Percentiles rank a stretch among this genome's conserved stretches.
Conservation (phyloP, 2,797 vertebrate species). For the Phataginus tetradactyla region DNA sequence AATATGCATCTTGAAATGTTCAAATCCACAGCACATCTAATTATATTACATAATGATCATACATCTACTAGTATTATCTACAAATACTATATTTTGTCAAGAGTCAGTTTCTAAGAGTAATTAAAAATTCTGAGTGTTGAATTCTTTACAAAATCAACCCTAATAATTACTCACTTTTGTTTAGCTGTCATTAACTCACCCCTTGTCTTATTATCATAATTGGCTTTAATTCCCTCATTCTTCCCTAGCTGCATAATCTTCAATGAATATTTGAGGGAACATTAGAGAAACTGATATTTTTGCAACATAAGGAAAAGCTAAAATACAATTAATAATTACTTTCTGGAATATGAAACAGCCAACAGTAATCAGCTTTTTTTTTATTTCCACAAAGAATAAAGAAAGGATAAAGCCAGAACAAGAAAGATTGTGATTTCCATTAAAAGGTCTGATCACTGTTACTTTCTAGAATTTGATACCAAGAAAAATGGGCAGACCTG, state of each 20-base stretch:
- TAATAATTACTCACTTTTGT: slow-evolving; percentile 44
- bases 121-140: slow-evolving; percentile 51
- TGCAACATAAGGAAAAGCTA: neutral
- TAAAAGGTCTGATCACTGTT: neutral
- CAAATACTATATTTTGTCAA: slow-evolving; percentile 43
- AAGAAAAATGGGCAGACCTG: neutral
- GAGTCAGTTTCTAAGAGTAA: neutral
- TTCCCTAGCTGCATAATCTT: slow-evolving; percentile 37
- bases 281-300: slow-evolving; percentile 27
- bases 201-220: slow-evolving; percentile 58
- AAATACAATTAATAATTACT: slow-evolving; percentile 34
- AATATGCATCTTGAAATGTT: neutral
- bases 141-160: slow-evolving; percentile 10
- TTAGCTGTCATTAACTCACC: slow-evolving; percentile 53
- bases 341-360: slow-evolving; percentile 29
- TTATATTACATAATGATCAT: slow-evolving; percentile 13
- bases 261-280: neutral
- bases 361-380: neutral
- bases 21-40: neutral
- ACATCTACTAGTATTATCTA: neutral
- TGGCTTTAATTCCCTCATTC: slow-evolving; percentile 48
- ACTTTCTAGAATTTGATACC: slow-evolving; percentile 17
- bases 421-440: neutral
- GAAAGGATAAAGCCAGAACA: neutral
- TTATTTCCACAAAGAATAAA: neutral